A percentile compares a stretch with the other conserved stretches of the same genome.
Evolutionary conservation across 2,113 vertebrate species (phyloP).

Genomic region (Colaptes auratus): DNA sequence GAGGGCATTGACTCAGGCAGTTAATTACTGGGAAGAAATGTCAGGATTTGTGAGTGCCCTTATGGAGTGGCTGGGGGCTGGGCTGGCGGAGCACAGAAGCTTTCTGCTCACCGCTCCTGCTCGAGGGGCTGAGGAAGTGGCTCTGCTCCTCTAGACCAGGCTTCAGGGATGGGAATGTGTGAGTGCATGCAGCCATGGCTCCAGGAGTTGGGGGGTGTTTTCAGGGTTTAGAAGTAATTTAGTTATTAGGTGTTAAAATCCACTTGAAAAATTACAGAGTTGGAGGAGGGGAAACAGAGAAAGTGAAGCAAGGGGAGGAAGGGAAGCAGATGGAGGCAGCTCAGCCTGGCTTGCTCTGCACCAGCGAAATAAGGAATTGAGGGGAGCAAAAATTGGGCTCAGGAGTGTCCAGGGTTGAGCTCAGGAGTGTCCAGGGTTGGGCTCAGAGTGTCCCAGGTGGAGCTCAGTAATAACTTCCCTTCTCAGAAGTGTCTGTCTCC

Average conservation of each 20-base stretch:
- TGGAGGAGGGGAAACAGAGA: neutral
- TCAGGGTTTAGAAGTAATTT: neutral
- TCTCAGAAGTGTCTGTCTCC: neutral
- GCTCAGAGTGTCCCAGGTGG: neutral
- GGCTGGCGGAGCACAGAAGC: neutral
- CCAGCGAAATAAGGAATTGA: neutral
- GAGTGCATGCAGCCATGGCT: fast-evolving
- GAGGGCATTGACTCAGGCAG: neutral
- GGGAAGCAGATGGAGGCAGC: neutral
- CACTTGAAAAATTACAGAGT: neutral
- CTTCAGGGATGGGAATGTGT: neutral
- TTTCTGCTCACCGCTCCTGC: neutral
- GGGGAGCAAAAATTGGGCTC: neutral
- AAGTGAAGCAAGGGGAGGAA: neutral
- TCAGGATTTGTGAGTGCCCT: neutral
- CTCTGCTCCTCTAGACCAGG: neutral
- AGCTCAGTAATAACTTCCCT: neutral
- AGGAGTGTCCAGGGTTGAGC: no score
- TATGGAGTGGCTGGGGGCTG: neutral
- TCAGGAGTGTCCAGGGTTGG: neutral
- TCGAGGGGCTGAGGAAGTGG: neutral
- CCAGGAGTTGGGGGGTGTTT: neutral
- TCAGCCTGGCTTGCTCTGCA: neutral
- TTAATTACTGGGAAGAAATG: neutral
- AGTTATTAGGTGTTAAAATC: neutral